Evolutionary conservation across 2,888 invertebrate species (phyloP), one percentile per base, ranked within the genome.

Genomic region (Ecdyonurus torrentis): DNA sequence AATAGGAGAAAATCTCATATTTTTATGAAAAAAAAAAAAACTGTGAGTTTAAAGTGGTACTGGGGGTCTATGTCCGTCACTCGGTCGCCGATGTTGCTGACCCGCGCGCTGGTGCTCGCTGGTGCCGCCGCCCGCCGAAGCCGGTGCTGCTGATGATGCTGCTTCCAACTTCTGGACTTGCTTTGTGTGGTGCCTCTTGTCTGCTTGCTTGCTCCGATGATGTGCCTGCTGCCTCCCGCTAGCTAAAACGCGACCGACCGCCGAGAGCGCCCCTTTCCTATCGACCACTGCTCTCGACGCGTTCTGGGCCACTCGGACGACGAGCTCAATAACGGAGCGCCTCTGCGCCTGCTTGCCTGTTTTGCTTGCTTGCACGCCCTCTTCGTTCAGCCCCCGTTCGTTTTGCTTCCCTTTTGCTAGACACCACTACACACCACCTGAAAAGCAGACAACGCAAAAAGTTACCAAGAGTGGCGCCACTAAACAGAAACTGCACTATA

Each of bases 381-480:
- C 37, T n/a, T 15, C 37, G 37, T 15, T 15, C 37, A 15, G n/a
- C n/a, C n/a, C 37, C 37, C 5, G 15, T 15, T 15, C 37, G 37
- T 15, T 15, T 15, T 37, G 7, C 37, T 15, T 37, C 5, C 15
- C 37, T 37, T 37, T 37, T 37, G 37, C 37, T 37, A 5, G 37
- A 5, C 15, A 5, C 37, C n/a, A n/a, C 37, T 37, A 15, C 15
- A 10, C 37, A 37, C 37, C 37, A 70, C 67, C 52, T 74, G 74
- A 74, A 72, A 70, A 63, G 67, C 74, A 61, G 71, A 69, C 52
- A 68, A 71, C 62, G 74, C 74, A 61, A 72, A 71, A 71, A 62
- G 61, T 19, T 53, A 25, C 62, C 62, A 24, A 59, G 60, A 24
- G 58, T 63, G 37, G 60, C 50, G 63, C 58, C 59, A 58, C 59